phyloP scores from a whole-genome alignment of 2,113 vertebrate genomes.

The Corythornis madagascariensis region DNA sequence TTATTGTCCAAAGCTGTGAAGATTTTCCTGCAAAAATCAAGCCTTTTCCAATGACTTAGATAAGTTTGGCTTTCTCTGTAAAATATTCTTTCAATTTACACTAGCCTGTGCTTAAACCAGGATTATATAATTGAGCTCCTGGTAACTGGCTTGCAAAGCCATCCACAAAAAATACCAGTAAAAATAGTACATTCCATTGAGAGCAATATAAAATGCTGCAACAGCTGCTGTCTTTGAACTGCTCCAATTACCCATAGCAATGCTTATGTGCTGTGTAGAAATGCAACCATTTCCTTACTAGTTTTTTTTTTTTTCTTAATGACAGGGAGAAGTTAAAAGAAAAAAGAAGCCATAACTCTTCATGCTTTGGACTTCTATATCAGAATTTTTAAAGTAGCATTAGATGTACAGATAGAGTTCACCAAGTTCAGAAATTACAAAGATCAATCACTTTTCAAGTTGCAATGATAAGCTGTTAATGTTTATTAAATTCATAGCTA shows the following conservation, averaged over 20 bases:
- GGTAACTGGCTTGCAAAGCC: conserved; percentile 21
- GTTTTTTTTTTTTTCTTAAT: neutral
- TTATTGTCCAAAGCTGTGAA: neutral
- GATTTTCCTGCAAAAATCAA: neutral
- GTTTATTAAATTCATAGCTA: neutral
- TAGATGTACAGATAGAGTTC: neutral
- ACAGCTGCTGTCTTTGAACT: neutral
- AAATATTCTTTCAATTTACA: conserved; percentile 22
- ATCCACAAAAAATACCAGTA: neutral
- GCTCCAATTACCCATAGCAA: neutral
- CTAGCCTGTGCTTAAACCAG: neutral
- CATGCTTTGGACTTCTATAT: neutral
- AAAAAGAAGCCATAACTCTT: neutral
- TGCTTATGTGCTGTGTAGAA: neutral
- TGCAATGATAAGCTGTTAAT: neutral
- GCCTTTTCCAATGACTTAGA: neutral
- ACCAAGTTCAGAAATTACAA: neutral
- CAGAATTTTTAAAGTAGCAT: neutral
- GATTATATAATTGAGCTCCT: conserved; percentile 18
- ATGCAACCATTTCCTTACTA: neutral
- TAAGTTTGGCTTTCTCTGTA: neutral
- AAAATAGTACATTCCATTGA: neutral
- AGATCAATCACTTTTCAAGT: neutral
- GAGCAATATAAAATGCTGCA: neutral
- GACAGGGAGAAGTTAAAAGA: neutral